Evolutionary conservation across 1,140 invertebrate genomes (phyloP).

Genomic region (Asobara japonica): DNA sequence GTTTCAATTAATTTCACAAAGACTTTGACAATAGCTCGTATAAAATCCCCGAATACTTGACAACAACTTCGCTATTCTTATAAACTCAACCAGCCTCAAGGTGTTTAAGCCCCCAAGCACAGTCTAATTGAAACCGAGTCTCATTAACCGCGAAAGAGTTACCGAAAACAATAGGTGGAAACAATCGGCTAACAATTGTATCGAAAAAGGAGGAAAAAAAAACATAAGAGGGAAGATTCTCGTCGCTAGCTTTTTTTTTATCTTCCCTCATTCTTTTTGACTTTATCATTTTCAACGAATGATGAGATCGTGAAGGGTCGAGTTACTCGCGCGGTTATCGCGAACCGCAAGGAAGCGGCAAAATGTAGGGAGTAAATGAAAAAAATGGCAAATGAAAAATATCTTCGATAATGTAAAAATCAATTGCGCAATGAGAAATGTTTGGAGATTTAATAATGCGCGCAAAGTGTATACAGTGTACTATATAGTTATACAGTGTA

Average conservation of each 20-base stretch:
- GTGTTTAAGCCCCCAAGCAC: not conserved
- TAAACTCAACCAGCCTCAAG: constrained; percentile 1
- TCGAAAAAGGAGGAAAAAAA: not conserved
- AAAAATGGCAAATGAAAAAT: too few relatives aligned
- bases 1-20: not conserved
- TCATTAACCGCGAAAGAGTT: not conserved
- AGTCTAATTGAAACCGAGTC: not conserved
- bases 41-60: not conserved
- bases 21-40: not conserved
- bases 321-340: not conserved
- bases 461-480: too few relatives aligned
- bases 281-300: not conserved
- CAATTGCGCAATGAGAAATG: too few relatives aligned
- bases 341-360: not conserved
- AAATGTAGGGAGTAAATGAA: too few relatives aligned
- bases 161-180: not conserved
- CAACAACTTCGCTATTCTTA: not conserved
- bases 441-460: too few relatives aligned
- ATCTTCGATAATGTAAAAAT: too few relatives aligned
- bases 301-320: not conserved
- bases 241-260: not conserved
- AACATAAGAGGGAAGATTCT: not conserved
- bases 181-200: constrained; percentile 3
- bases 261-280: not conserved
- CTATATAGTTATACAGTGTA: too few relatives aligned